Base-by-base conservation (phyloP, 2,797 vertebrate genomes). In the Artibeus lituratus region DNA sequence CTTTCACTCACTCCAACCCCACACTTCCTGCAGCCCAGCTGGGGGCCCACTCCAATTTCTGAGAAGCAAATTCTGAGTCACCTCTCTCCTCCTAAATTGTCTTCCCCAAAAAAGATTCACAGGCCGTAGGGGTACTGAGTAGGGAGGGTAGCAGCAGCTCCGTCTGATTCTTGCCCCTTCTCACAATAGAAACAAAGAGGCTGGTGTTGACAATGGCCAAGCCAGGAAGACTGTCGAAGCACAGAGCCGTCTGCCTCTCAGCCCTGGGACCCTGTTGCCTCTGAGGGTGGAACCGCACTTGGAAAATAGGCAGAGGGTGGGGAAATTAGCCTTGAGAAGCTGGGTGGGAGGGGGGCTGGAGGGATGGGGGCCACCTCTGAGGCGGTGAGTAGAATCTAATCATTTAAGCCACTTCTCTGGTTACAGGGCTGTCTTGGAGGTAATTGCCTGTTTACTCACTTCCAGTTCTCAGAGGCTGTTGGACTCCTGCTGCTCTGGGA, bases 391-490 rank as follows among this genome's bases (percentile, higher is more conserved):
- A 65, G 87, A 97, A 95, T 91, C 94, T 62, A 87, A 88, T 94
- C 42, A 85, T 93, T 88, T 49, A 73, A 90, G 53, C 55, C 0
- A 57, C 87, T 81, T 93, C 95, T 95, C 69, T 22, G 74, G 72
- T 84, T 96, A 72, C 93, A 9, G 3, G 29, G 87, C 96, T 93
- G 67, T 90, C 86, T 84, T 51, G 76, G 62, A 70, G 80, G 94
- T 97, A 97, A 96, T 96, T 96, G 96, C 91, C 97, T 96, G 94
- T 96, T 97, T 97, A 95, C 94, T 87, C 69, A 72, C 77, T 89
- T 78, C 84, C 19, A n/a, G 39, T 87, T 96, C 90, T 94, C 85
- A 62, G 93, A 96, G 82, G 94, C 95, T 87, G 81, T 73, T 72
- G 93, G 93, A 97, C 94, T 97, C 94, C 81, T 37, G 92, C 88